A percentile compares a stretch with the other conserved stretches of the same genome.
phyloP scores from a whole-genome alignment of 2,888 invertebrate genomes.

The Hemistola chrysoprasaria region DNA sequence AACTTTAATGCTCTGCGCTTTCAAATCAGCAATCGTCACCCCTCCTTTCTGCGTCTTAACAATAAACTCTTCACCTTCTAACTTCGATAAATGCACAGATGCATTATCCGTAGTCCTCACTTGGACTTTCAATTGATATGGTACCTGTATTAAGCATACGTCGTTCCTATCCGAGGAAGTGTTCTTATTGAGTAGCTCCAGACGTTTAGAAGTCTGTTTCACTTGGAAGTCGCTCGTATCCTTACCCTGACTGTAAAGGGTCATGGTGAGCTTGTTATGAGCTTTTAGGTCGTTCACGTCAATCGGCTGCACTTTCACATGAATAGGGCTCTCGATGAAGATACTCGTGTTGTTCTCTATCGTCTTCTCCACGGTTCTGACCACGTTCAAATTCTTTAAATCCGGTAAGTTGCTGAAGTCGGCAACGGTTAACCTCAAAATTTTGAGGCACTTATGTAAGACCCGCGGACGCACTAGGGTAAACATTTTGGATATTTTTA shows the following conservation, averaged over 20 bases:
- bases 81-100: constrained; percentile 62
- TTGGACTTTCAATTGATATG: constrained; percentile 72
- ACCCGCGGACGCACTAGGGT: constrained; percentile 58
- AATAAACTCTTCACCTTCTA: constrained; percentile 71
- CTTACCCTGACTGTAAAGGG: constrained; percentile 70
- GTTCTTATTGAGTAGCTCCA: constrained; percentile 72
- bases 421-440: constrained; percentile 77
- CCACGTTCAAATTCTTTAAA: constrained; percentile 67
- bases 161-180: constrained; percentile 65
- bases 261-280: constrained; percentile 73
- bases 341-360: constrained; percentile 73
- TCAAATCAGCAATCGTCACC: constrained; percentile 60
- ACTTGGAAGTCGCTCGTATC: constrained; percentile 72
- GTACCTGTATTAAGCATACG: constrained; percentile 72
- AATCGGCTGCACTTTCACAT: constrained; percentile 73
- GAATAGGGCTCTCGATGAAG: constrained; percentile 77
- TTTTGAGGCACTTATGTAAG: constrained; percentile 72
- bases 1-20: constrained; percentile 67
- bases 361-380: constrained; percentile 74
- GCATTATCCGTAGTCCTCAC: constrained; percentile 69
- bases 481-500: constrained; percentile 54
- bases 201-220: constrained; percentile 71
- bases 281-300: constrained; percentile 69
- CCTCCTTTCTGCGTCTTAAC: constrained; percentile 71
- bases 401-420: constrained; percentile 70